phyloP scores from a whole-genome alignment of 2,888 invertebrate species.

The Polymixis flavicincta region DNA sequence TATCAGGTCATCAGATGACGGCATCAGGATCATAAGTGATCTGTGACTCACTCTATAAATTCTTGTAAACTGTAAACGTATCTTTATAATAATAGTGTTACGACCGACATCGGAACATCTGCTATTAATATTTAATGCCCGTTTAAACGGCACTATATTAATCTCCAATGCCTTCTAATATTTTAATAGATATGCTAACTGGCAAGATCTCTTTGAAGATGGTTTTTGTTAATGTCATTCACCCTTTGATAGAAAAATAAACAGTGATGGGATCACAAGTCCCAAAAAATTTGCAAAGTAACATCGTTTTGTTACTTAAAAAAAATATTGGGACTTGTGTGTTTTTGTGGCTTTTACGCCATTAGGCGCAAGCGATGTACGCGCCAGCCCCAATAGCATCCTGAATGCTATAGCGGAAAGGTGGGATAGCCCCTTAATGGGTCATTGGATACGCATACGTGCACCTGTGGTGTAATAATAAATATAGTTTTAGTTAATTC shows the following conservation, averaged over 20 bases:
- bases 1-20: slow-evolving; percentile 6
- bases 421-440: too few relatives aligned
- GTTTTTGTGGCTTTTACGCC: too few relatives aligned
- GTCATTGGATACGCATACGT: too few relatives aligned
- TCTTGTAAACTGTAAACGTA: slow-evolving; percentile 10
- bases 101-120: slow-evolving; percentile 48
- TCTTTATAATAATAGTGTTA: slow-evolving; percentile 51
- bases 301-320: too few relatives aligned
- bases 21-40: slow-evolving; percentile 9
- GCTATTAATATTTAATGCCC: slow-evolving; percentile 61
- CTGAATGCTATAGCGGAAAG: too few relatives aligned
- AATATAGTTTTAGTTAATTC: too few relatives aligned
- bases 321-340: too few relatives aligned
- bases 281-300: background rate
- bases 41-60: slow-evolving; percentile 30
- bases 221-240: slow-evolving; percentile 46
- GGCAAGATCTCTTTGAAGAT: slow-evolving; percentile 19
- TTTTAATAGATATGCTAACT: slow-evolving; percentile 43
- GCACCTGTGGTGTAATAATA: too few relatives aligned
- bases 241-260: slow-evolving; percentile 20
- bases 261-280: background rate
- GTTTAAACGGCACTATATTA: slow-evolving; percentile 40
- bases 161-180: slow-evolving; percentile 38
- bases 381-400: too few relatives aligned
- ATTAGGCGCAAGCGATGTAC: too few relatives aligned